Conservation (phyloP, 30 jellyfish, hydroid and myxozoan species). For the Turritopsis rubra region DNA sequence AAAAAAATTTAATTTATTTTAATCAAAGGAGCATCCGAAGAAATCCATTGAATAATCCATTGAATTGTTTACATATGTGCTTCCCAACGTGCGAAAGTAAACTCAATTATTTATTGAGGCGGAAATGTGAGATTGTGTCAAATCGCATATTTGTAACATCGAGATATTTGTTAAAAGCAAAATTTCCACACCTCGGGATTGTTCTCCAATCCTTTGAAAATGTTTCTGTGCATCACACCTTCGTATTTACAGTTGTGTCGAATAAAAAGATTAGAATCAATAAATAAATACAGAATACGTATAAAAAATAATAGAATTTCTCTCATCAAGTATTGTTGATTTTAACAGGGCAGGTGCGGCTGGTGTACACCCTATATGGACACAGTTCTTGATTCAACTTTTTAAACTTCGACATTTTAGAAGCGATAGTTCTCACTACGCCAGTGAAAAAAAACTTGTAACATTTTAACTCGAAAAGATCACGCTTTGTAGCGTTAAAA, state of each 20-base stretch:
- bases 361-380: not conserved
- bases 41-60: not conserved
- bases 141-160: not conserved
- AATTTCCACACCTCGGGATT: not conserved
- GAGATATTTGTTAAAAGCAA: not conserved
- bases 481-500: not conserved
- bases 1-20: no score
- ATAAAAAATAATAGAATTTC: not conserved
- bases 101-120: not conserved
- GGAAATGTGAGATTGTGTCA: not conserved
- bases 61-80: not conserved
- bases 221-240: not conserved
- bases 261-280: not conserved
- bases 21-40: not conserved
- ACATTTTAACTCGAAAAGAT: not conserved
- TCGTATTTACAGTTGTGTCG: not conserved
- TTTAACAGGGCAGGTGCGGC: not conserved
- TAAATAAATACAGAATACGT: not conserved
- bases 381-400: not conserved
- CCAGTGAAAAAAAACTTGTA: not conserved
- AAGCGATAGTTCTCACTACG: not conserved
- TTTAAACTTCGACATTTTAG: not conserved
- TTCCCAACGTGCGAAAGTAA: not conserved
- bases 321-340: not conserved
- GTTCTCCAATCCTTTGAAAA: not conserved